Evolutionary conservation across 1,140 invertebrate species (phyloP), one percentile per base, ranked within the genome.

Genomic region (Tetragonula clypearis): DNA sequence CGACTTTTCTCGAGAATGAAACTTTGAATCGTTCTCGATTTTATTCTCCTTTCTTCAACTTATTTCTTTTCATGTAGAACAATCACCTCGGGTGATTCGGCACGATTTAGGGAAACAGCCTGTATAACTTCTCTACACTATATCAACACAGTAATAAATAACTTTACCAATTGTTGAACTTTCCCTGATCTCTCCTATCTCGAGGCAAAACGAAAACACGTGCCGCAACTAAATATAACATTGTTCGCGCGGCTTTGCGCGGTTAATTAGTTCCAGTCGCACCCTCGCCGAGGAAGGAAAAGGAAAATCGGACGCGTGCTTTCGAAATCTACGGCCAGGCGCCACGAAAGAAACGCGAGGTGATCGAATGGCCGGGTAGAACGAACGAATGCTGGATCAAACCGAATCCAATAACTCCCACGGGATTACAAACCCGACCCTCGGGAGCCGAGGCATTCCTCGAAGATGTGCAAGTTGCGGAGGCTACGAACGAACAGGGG

Each of bases 361-460:
- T 21, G 14, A 66, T 17, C 60, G 58, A 60, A 65, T 17, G 65
- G 65, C 2, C 2, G 23, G 65, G 65, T 30, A 68, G 15, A 19
- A 8, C 26, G 82, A 88, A 82, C 90, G 88, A 89, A 89, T 88
- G 92, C 89, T 92, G 91, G 92, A 94, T 94, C 92, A 93, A 92
- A 93, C 91, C 88, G 91, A 93, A 94, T 93, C 92, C 90, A 94
- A 93, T 94, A 94, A 93, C 91, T 93, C 92, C 91, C 85, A 85
- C 72, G 87, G 92, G 93, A 93, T 94, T 94, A 94, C 92, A 91
- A 91, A 87, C 91, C 85, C 73, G 87, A 86, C 87, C 87, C 87
- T 71, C 73, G 87, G 89, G 90, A 86, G 89, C 84, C 84, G 86
- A 91, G 89, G 89, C 86, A 88, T 84, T 89, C 80, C 73, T 85